These are phyloP conservation scores for Dromococcyx pavoninus DNA, from an alignment of 2,797 vertebrate genomes.

Conservation along the genomic window DNA sequence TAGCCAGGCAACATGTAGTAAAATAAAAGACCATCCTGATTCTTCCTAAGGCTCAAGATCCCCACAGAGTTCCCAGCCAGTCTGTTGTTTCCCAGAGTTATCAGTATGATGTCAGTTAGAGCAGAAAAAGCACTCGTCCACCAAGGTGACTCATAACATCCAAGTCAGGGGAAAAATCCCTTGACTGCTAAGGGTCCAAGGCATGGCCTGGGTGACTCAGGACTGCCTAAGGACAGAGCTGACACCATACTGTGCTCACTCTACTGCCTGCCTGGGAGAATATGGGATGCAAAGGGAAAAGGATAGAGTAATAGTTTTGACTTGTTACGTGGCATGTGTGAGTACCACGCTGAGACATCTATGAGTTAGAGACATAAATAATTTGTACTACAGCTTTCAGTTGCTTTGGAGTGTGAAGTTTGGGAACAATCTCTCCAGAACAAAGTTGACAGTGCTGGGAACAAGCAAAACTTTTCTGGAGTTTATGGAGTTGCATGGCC, in stretches of 20 bases:
- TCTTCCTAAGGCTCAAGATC: not conserved
- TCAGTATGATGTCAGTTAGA: not conserved
- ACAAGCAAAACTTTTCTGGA: not conserved
- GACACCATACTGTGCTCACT: not conserved
- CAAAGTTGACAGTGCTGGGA: not conserved
- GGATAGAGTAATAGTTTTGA: not conserved
- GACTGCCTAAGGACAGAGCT: slow-evolving; percentile 47
- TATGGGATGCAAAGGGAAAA: not conserved
- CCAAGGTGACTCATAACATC: not conserved
- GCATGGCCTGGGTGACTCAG: slow-evolving; percentile 52
- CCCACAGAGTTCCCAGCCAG: not conserved
- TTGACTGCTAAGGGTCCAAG: slow-evolving; percentile 32
- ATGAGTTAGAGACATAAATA: not conserved
- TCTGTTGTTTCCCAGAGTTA: not conserved
- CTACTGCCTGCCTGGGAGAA: not conserved
- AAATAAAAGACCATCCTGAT: not conserved
- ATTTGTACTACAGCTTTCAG: not conserved
- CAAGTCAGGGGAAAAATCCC: slow-evolving; percentile 22
- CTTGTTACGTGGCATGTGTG: not conserved
- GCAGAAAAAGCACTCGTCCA: not conserved
- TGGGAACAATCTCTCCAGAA: not conserved
- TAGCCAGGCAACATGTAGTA: not conserved
- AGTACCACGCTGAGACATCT: not conserved
- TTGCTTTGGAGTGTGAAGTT: not conserved
- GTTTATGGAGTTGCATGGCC: not conserved